Evolutionary conservation across 2,888 invertebrate genomes (phyloP), one percentile per base, ranked within the genome.

Genomic region (Capitulum mitella): DNA sequence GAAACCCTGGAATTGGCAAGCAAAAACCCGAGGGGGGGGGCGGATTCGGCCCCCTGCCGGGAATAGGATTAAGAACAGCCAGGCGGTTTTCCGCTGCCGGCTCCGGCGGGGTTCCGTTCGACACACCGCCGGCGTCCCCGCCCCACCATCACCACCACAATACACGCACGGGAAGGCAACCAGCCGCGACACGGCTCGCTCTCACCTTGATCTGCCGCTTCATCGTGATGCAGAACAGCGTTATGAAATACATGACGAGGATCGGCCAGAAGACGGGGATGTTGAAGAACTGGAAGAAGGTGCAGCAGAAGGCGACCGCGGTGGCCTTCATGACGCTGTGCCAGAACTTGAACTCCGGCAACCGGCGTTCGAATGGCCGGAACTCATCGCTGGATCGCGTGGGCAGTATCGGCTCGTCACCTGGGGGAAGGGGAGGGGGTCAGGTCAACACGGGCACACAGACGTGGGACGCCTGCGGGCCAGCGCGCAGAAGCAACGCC

Each of bases 201-300:
- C 79, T 78, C 76, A 82, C 82, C 81, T 80, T 98, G 84, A 99
- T 99, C 89, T 99, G 99, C 85, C 98, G 91, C 88, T 98, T 99
- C 98, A 99, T 98, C 80, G 99, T 99, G 85, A 99, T 94, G 87
- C 95, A 94, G 88, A 98, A 95, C 83, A 99, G 89, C 80, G 98
- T 96, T 85, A 99, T 94, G 88, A 99, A 99, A 88, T 99, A 99
- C 94, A 99, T 95, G 84, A 99, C 97, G 86, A 99, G 90, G 85
- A 99, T 99, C 80, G 99, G 99, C 99, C 99, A 99, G 88, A 99
- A 99, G 84, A 99, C 99, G 85, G 99, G 99, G 86, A 99, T 93
- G 89, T 99, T 97, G 87, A 98, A 97, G 84, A 93, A 92, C 85
- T 98, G 97, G 84, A 82, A 82, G 87, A 97, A 93, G 80, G 99